Evolutionary conservation across 2,797 vertebrate genomes (phyloP), one percentile per base, ranked within the genome.

Genomic region (Acanthurus tractus): DNA sequence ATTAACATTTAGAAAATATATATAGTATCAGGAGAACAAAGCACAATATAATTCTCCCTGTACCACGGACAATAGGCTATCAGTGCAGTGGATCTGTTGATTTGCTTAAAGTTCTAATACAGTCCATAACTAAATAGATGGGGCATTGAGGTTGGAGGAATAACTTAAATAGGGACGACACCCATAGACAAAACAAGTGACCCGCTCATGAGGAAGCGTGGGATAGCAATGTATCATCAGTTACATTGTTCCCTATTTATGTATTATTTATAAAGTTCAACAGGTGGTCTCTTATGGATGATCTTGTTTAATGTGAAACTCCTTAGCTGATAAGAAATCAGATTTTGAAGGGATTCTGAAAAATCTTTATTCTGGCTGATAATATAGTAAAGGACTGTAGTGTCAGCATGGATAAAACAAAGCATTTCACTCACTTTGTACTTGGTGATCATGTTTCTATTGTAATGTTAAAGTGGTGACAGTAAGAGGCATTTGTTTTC

Each of bases 171-270:
- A 61, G 20, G 49, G 69, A 9, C 17, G 70, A 66, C 63, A 79
- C 66, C 64, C 64, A 65, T 23, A 66, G 49, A 76, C 76, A 74
- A 79, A 81, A 70, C 42, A 76, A 65, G 18, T 68, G 63, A 58
- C 14, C 42, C 65, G 56, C 69, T 78, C 63, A 70, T 67, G 48
- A 56, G 48, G 29, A 69, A 45, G 34, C 45, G 2, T 44, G 1
- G 15, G 3, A 9, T 9, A 9, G 4, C 18, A 17, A 23, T 34
- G 29, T 34, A 34, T 34, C 29, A 49, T 10, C 6, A 49, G 53
- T 15, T 14, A 45, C 14, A 45, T 45, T 45, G 14, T 45, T 45
- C 13, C 44, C 44, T 15, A 46, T 46, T 8, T 25, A 17, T 42
- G 22, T 40, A 14, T 29, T 5, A 55, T 20, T 62, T 25, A 59